Evolutionary conservation across 1,140 invertebrate genomes (phyloP), one percentile per base, ranked within the genome.

Genomic region (Asobara japonica): DNA sequence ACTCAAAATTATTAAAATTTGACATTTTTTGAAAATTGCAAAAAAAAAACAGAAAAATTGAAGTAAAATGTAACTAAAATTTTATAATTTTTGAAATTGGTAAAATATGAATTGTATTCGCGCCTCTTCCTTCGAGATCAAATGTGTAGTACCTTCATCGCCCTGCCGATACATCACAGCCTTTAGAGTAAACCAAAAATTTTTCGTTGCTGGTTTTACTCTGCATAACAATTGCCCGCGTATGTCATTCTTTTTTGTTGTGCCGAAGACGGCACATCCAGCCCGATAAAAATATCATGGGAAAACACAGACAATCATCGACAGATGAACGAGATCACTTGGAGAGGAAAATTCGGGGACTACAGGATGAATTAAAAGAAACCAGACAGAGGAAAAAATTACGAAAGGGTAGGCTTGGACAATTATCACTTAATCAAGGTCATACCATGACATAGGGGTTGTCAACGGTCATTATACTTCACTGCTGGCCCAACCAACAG

Each of bases 41-140:
- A n/a, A n/a, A n/a, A n/a, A 33, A 62, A 61, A 60, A 61, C 22
- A 25, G 10, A 38, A 29, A 3, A 31, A 62, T 69, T 31, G 13
- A 60, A 6, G 31, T 5, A 36, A 45, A 8, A n/a, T n/a, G n/a
- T n/a, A n/a, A n/a, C n/a, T n/a, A n/a, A n/a, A n/a, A n/a, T n/a
- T n/a, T n/a, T n/a, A n/a, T n/a, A n/a, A n/a, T n/a, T n/a, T n/a
- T n/a, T n/a, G n/a, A n/a, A n/a, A n/a, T n/a, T n/a, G n/a, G n/a
- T n/a, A n/a, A n/a, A n/a, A n/a, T n/a, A n/a, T n/a, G n/a, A n/a
- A 72, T 72, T 72, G 62, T 51, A 72, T 56, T 65, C 36, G 64
- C 64, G 70, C 70, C 70, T n/a, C n/a, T n/a, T n/a, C n/a, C n/a
- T n/a, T n/a, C n/a, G n/a, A n/a, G n/a, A 65, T 36, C 64, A 27